Conservation (phyloP, 2,113 vertebrate genomes). For the Opisthocomus hoazin region DNA sequence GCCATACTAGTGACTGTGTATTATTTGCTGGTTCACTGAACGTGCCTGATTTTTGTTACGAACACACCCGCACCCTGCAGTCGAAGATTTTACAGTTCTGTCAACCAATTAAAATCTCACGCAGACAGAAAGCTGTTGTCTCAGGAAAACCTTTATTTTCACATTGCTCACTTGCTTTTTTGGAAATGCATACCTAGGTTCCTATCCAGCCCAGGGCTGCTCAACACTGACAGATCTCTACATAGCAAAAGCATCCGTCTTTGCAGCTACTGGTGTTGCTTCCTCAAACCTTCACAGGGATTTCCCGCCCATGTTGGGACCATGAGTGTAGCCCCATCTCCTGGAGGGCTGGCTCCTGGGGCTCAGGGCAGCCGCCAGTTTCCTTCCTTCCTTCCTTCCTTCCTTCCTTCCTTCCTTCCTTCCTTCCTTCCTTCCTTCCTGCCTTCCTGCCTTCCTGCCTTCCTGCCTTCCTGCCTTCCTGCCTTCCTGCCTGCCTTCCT, state of each 20-base stretch:
- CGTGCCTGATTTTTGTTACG: neutral
- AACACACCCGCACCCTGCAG: neutral
- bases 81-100: neutral
- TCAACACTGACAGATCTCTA: neutral
- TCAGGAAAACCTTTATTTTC: neutral
- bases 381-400: neutral
- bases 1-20: neutral
- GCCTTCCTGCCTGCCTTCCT: neutral
- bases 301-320: fast-evolving
- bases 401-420: neutral
- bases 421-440: neutral
- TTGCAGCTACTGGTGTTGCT: fast-evolving
- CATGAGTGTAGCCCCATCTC: neutral
- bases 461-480: neutral
- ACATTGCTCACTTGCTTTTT: neutral
- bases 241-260: neutral
- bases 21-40: neutral
- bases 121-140: neutral
- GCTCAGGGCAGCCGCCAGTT: neutral
- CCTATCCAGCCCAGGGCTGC: neutral
- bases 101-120: neutral
- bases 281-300: neutral
- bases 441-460: neutral
- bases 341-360: fast-evolving
- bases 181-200: neutral